Evolutionary conservation across 2,888 invertebrate genomes (phyloP), one percentile per base, ranked within the genome.

Genomic region (Zygothrica quintamaculata): DNA sequence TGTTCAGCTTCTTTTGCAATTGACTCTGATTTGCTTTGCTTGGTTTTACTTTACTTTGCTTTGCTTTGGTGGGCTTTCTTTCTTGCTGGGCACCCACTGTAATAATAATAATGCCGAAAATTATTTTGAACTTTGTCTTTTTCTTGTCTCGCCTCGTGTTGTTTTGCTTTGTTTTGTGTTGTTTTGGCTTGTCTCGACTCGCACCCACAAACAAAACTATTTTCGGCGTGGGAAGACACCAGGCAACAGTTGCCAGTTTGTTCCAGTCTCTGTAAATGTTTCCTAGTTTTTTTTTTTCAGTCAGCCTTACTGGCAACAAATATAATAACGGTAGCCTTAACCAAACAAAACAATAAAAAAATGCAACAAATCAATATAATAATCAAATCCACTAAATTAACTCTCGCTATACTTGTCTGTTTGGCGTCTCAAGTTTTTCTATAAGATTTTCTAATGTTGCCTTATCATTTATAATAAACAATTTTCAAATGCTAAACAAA

Each of bases 71-170:
- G n/a, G n/a, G n/a, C n/a, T n/a, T 62, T 52, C 51, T 34, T 50
- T 40, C 11, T 36, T 47, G 47, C 25, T 61, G 74, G 51, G 62
- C 74, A 74, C 71, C 71, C 71, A 71, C 71, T 70, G 75, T 73
- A 73, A 69, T 60, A 84, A 79, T 68, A 65, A 84, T 74, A 22
- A 22, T 22, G 5, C 18, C 18, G 18, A 59, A 86, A 81, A 81
- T 81, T 80, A 84, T 86, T 86, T 81, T 86, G 80, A 84, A 86
- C 80, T 84, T 66, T 70, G 59, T 77, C 61, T 59, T 61, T 62
- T 53, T 22, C 5, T 22, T 22, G 18, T 22, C 18, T 22, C 18
- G 18, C 2, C 18, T 22, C 18, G 18, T n/a, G n/a, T n/a, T n/a
- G n/a, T n/a, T n/a, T n/a, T n/a, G n/a, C n/a, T n/a, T n/a, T n/a